Percentiles rank a stretch among this genome's conserved stretches.
These are phyloP conservation scores for Melanotaenia trifasciata DNA, from an alignment of 2,797 vertebrate genomes.

Conservation along the genomic window DNA sequence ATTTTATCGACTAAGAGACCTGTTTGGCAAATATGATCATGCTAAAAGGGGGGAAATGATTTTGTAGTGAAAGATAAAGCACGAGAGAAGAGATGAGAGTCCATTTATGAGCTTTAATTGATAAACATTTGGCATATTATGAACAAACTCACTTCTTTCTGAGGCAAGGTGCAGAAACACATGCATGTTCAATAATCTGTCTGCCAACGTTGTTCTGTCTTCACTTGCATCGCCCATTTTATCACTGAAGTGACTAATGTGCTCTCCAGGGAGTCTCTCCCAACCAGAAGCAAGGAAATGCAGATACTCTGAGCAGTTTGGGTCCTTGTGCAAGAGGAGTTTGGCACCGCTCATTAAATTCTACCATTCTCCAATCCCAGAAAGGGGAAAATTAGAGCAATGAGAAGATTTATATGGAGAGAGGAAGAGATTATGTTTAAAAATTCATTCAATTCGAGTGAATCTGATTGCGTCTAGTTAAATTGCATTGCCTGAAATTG, in stretches of 20 bases:
- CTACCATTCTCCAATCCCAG: slow-evolving; percentile 33
- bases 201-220: slow-evolving; percentile 55
- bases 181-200: slow-evolving; percentile 48
- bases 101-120: slow-evolving; percentile 6
- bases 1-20: slow-evolving; percentile 36
- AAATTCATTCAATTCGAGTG: slow-evolving; percentile 72
- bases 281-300: slow-evolving; percentile 51
- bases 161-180: slow-evolving; percentile 21
- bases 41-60: slow-evolving; percentile 10
- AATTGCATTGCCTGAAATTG: slow-evolving; percentile 72
- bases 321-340: slow-evolving; percentile 31
- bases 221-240: slow-evolving; percentile 59
- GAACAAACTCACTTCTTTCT: slow-evolving; percentile 27
- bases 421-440: slow-evolving; percentile 61
- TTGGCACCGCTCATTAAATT: slow-evolving; percentile 37
- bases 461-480: slow-evolving; percentile 75
- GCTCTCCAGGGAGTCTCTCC: slow-evolving; percentile 53
- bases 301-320: slow-evolving; percentile 36
- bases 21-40: slow-evolving; percentile 22
- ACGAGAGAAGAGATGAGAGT: slow-evolving; percentile 10
- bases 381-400: slow-evolving; percentile 47
- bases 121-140: slow-evolving; percentile 29
- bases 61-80: slow-evolving; percentile 17
- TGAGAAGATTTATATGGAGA: slow-evolving; percentile 45
- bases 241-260: slow-evolving; percentile 70